These are phyloP conservation scores for Drosophila punjabiensis DNA, from an alignment of 1,140 invertebrate species.

Conservation along the genomic window DNA sequence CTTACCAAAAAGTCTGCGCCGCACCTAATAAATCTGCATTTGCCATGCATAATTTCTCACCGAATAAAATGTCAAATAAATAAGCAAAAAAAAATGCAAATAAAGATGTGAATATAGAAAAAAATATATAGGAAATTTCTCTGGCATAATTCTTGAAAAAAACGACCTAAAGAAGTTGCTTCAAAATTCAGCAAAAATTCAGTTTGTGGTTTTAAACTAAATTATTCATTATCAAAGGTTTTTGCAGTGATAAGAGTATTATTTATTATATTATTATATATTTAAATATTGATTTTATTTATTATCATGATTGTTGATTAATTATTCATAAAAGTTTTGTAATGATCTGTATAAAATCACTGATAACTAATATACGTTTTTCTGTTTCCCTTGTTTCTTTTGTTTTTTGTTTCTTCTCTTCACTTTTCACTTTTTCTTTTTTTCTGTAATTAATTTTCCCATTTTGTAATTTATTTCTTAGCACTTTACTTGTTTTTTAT, in stretches of 20 bases:
- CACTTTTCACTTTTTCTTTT: slow-evolving; percentile 13
- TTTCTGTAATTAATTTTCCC: slow-evolving; percentile 3
- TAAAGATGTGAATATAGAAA: slow-evolving; percentile 5
- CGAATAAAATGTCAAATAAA: slow-evolving; percentile 74
- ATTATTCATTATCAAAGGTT: neutral
- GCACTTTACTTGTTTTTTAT: slow-evolving; percentile 16
- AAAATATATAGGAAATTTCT: slow-evolving; percentile 1
- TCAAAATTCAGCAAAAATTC: neutral
- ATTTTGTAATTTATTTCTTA: slow-evolving; percentile 12
- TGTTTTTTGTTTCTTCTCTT: neutral
- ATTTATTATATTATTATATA: neutral
- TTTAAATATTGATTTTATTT: neutral
- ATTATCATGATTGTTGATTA: neutral
- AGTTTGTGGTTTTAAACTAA: neutral
- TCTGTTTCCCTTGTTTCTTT: neutral
- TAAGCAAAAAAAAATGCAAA: slow-evolving; percentile 23
- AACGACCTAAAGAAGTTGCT: neutral
- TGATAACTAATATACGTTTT: slow-evolving; percentile 3
- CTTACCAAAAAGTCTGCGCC: slow-evolving; percentile 51
- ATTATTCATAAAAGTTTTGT: neutral
- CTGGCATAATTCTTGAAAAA: neutral
- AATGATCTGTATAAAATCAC: slow-evolving; percentile 4
- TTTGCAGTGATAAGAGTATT: neutral
- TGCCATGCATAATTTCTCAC: slow-evolving; percentile 68
- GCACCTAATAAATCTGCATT: slow-evolving; percentile 77